A percentile compares a stretch with the other conserved stretches of the same genome.
Conservation (phyloP, 2,113 vertebrate genomes). For the Suricata suricatta region DNA sequence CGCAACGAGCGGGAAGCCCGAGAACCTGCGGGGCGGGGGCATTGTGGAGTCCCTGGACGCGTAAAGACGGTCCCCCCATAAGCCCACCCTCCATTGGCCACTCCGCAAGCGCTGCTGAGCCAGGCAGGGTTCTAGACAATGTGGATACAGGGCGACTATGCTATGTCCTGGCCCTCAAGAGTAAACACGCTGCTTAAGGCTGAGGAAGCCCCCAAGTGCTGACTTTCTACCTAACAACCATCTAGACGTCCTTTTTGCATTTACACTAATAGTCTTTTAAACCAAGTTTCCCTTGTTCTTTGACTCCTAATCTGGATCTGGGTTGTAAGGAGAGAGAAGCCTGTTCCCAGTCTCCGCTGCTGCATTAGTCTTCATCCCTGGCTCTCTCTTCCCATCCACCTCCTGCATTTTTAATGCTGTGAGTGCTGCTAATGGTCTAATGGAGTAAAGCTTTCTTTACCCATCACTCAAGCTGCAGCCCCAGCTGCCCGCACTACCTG, state of each 20-base stretch:
- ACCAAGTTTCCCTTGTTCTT: not conserved
- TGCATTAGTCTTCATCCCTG: not conserved
- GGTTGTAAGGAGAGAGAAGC: not conserved
- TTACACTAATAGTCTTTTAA: not conserved
- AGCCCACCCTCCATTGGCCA: not conserved
- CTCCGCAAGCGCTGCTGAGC: not conserved
- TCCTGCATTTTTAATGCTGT: constrained; percentile 91
- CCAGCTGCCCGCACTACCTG: not conserved
- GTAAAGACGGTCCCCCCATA: not conserved
- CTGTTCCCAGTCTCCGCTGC: not conserved
- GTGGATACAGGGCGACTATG: not conserved
- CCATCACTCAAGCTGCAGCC: not conserved
- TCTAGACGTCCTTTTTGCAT: not conserved
- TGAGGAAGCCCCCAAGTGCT: not conserved
- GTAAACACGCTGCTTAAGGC: not conserved
- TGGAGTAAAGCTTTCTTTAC: constrained; percentile 59
- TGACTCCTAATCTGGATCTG: not conserved
- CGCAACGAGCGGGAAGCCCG: not conserved
- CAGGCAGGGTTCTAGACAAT: not conserved
- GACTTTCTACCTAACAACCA: not conserved
- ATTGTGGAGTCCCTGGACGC: not conserved
- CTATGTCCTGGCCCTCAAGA: not conserved
- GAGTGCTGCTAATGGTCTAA: constrained; percentile 87
- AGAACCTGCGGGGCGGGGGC: not conserved
- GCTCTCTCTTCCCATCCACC: not conserved